Base-by-base conservation (phyloP, 2,113 vertebrate genomes). In the Microcebus jonahi region DNA sequence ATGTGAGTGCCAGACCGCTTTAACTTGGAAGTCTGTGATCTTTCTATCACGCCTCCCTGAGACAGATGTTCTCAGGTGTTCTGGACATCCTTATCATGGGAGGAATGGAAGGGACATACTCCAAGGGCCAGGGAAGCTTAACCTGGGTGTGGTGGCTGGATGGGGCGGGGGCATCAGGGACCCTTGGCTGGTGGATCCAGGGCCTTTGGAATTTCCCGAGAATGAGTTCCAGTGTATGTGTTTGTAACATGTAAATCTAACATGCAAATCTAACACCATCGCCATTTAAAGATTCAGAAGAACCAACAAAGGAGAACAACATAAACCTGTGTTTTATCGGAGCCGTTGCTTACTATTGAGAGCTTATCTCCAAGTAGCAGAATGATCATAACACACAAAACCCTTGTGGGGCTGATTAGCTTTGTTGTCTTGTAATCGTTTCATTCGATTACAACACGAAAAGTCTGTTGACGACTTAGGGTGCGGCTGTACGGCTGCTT, bases 401-500 rank as follows among this genome's bases (percentile, higher is more conserved):
- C 75, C 94, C 63, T n/a, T 9, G 65, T 93, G 94, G 90, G 95
- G 90, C 92, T 80, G 95, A 95, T 96, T 89, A 79, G 81, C 88
- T 84, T 96, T 87, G 95, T 70, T 76, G n/a, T n/a, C n/a, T n/a
- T n/a, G n/a, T n/a, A n/a, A n/a, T n/a, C n/a, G 92, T 97, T 96
- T 97, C 68, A 88, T 96, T 98, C 92, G 90, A 95, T 94, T 87
- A 96, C 81, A 80, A 71, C 80, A 14, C 4, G 11, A 45, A 70
- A 91, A 87, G 59, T 89, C 95, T 96, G 63, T 70, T 91, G 29
- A 6, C 15, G 76, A 96, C 81, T 94, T 90, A 29, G 71, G 90
- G 73, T 4, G 6, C 94, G 67, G 84, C 75, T 88, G 8, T 77
- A 25, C 13, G 88, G 75, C 88, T 94, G 68, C 92, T 92, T 67